Conservation (phyloP, 2,797 vertebrate genomes). For the Anolis apletophallus region DNA sequence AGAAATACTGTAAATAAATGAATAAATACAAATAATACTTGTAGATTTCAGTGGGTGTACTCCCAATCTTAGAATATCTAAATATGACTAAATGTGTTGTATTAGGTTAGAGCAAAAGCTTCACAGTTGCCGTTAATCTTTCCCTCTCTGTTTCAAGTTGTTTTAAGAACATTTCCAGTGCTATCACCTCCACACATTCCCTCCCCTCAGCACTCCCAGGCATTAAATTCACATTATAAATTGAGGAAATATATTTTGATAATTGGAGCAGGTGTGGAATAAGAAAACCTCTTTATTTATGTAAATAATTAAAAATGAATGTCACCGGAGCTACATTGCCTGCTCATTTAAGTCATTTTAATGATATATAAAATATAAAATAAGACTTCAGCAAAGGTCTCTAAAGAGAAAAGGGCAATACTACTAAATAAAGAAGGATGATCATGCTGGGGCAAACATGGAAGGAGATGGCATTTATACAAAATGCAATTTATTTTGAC, state of each 20-base stretch:
- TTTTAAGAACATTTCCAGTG: neutral
- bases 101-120: slow-evolving; percentile 4
- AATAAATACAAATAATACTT: neutral
- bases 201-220: slow-evolving; percentile 18
- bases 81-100: neutral
- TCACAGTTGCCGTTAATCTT: rapidly evolving
- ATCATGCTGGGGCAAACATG: slow-evolving; percentile 52
- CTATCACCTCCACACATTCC: slow-evolving; percentile 6
- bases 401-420: slow-evolving; percentile 74
- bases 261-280: slow-evolving; percentile 61
- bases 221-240: slow-evolving; percentile 54
- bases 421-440: slow-evolving; percentile 73
- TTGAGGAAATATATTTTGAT: slow-evolving; percentile 61
- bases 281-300: slow-evolving; percentile 68
- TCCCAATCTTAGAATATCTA: too few species aligned
- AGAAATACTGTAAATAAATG: too few species aligned
- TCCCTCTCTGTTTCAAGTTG: neutral
- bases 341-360: slow-evolving; percentile 71
- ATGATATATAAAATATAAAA: slow-evolving; percentile 72
- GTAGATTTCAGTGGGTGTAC: neutral
- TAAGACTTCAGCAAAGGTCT: slow-evolving; percentile 68
- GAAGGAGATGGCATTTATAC: slow-evolving; percentile 73
- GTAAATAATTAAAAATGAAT: slow-evolving; percentile 78
- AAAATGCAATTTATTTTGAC: slow-evolving; percentile 76
- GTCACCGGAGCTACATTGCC: slow-evolving; percentile 59